These are phyloP conservation scores for Gymnosoma rotundatum DNA, from an alignment of 2,888 invertebrate species.

Conservation along the genomic window DNA sequence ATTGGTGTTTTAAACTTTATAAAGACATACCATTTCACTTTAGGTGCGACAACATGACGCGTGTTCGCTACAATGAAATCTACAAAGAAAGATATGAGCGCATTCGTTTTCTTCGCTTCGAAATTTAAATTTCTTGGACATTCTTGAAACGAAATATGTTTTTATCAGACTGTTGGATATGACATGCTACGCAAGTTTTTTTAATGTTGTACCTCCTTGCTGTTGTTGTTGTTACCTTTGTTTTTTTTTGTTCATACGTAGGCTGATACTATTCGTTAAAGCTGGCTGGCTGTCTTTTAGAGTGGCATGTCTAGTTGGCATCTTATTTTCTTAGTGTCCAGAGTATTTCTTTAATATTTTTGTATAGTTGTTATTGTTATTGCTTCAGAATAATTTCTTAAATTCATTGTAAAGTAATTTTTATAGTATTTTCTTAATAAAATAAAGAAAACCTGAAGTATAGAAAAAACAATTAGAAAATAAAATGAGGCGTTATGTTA, in stretches of 20 bases:
- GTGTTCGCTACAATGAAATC: conserved; percentile 37
- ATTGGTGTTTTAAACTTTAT: conserved; percentile 23
- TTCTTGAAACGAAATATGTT: conserved; percentile 6
- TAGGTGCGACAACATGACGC: conserved; percentile 67
- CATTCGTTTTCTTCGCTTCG: conserved; percentile 18
- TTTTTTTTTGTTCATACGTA: conserved; percentile 28
- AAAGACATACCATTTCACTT: conserved; percentile 67
- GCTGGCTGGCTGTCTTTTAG: conserved; percentile 24
- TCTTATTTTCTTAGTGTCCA: conserved; percentile 55
- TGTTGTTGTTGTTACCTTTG: conserved; percentile 16
- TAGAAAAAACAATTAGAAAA: neutral
- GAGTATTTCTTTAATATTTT: conserved; percentile 7
- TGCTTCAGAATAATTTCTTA: conserved; percentile 19
- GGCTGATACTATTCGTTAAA: conserved; percentile 47
- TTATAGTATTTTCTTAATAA: neutral
- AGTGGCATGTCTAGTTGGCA: conserved; percentile 49
- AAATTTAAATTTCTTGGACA: conserved; percentile 32
- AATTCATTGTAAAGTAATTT: conserved; percentile 26
- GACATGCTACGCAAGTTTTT: conserved; percentile 58
- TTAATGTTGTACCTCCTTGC: conserved; percentile 19
- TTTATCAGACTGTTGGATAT: conserved; percentile 60
- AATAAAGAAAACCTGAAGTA: conserved; percentile 8
- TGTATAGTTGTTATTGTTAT: conserved; percentile 12
- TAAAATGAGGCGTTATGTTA: too few relatives aligned
- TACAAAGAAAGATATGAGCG: conserved; percentile 50